Conservation (phyloP, 2,113 vertebrate species). For the Dasypus novemcinctus region DNA sequence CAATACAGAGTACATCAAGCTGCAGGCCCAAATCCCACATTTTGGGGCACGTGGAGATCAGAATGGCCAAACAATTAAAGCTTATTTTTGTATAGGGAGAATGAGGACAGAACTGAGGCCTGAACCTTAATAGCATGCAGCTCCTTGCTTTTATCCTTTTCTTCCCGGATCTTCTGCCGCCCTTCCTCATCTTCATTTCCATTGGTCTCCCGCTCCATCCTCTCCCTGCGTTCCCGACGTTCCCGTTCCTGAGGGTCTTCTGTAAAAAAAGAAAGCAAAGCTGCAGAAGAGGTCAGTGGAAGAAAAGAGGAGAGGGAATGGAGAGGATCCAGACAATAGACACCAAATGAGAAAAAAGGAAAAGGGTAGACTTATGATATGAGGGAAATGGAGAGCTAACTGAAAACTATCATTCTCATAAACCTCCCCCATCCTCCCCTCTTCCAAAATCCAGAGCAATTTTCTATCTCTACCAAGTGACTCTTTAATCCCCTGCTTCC, state of each 20-base stretch:
- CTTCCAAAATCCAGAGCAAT: background rate
- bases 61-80: background rate
- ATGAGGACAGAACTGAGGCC: background rate
- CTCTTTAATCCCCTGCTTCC: background rate
- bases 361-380: fast-evolving
- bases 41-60: background rate
- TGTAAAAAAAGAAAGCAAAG: conserved; percentile 77
- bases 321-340: background rate
- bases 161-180: conserved; percentile 95
- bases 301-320: background rate
- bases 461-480: background rate
- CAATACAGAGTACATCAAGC: background rate
- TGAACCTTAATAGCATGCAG: conserved; percentile 95
- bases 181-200: conserved; percentile 96
- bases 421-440: background rate
- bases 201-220: conserved; percentile 96
- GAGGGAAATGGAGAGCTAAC: background rate
- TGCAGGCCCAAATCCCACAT: background rate
- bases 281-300: background rate
- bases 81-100: background rate
- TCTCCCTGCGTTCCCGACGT: conserved; percentile 92
- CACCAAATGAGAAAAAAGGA: background rate
- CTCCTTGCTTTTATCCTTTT: conserved; percentile 98
- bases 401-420: background rate
- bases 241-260: conserved; percentile 98